Conservation (phyloP, 2,797 vertebrate species). For the Pangasius larnaudii region DNA sequence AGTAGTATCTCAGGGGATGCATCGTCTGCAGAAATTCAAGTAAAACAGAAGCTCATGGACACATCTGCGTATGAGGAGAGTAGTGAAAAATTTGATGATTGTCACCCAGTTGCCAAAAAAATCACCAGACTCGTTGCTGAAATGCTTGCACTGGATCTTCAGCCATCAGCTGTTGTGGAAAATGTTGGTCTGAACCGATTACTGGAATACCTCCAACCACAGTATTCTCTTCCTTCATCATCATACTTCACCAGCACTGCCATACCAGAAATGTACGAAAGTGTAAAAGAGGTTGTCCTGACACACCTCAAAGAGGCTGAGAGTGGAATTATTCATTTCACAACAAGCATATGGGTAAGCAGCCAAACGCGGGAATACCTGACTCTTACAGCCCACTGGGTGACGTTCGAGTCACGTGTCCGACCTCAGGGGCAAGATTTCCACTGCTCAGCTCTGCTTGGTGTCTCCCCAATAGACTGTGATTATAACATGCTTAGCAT, state of each 20-base stretch:
- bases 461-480: slow-evolving; percentile 91
- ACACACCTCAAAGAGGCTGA: slow-evolving; percentile 93
- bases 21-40: slow-evolving; percentile 75
- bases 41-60: slow-evolving; percentile 79
- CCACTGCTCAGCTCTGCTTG: slow-evolving; percentile 92
- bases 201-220: slow-evolving; percentile 93
- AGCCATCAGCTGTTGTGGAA: slow-evolving; percentile 94
- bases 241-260: slow-evolving; percentile 95
- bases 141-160: slow-evolving; percentile 99
- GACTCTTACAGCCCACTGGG: slow-evolving; percentile 96
- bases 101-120: slow-evolving; percentile 97
- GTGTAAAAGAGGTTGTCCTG: slow-evolving; percentile 87
- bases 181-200: slow-evolving; percentile 91
- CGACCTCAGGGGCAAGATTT: slow-evolving; percentile 91
- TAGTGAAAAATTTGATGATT: slow-evolving; percentile 85
- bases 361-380: slow-evolving; percentile 95
- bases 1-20: slow-evolving; percentile 82
- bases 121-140: slow-evolving; percentile 95
- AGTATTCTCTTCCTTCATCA: slow-evolving; percentile 90
- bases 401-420: slow-evolving; percentile 86
- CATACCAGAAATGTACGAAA: slow-evolving; percentile 96
- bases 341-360: slow-evolving; percentile 93
- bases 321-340: slow-evolving; percentile 93
- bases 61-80: slow-evolving; percentile 80
- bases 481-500: slow-evolving; percentile 89